Percentiles rank a stretch among this genome's conserved stretches.
Conservation (phyloP, 2,113 vertebrate species). For the Actenoides lindsayi region DNA sequence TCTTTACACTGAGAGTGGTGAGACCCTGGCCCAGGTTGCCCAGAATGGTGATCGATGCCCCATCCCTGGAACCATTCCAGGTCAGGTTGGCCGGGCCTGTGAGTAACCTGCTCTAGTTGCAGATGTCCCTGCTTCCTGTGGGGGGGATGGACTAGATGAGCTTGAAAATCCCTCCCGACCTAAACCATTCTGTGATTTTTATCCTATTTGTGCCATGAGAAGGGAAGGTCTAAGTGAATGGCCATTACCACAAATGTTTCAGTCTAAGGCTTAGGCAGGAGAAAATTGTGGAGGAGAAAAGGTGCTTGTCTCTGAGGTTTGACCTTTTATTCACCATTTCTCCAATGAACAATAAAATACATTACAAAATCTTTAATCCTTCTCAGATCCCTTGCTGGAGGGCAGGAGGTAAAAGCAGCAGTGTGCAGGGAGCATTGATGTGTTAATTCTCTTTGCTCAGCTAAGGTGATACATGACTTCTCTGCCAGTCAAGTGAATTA, state of each 20-base stretch:
- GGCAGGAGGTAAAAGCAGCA: not conserved
- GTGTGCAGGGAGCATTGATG: not conserved
- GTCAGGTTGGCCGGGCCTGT: not conserved
- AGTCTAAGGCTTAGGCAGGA: not conserved
- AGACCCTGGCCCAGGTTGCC: not conserved
- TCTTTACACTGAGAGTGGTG: too few relatives aligned
- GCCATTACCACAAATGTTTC: accelerated
- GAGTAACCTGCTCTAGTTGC: not conserved
- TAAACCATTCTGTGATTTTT: not conserved
- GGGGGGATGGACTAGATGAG: not conserved
- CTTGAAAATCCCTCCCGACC: not conserved
- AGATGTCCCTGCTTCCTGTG: not conserved
- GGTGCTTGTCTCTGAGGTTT: not conserved
- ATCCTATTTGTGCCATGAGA: not conserved
- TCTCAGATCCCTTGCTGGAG: not conserved
- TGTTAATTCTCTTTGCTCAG: not conserved
- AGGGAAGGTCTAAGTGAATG: not conserved
- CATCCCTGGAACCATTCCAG: not conserved
- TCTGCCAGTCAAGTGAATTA: not conserved
- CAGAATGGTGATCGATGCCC: not conserved
- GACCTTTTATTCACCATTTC: not conserved
- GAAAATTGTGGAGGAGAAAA: not conserved
- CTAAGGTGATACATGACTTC: not conserved
- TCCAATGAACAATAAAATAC: not conserved
- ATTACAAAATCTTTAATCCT: not conserved